These are phyloP conservation scores for Zeuzera pyrina DNA, from an alignment of 2,888 invertebrate species.

Conservation along the genomic window DNA sequence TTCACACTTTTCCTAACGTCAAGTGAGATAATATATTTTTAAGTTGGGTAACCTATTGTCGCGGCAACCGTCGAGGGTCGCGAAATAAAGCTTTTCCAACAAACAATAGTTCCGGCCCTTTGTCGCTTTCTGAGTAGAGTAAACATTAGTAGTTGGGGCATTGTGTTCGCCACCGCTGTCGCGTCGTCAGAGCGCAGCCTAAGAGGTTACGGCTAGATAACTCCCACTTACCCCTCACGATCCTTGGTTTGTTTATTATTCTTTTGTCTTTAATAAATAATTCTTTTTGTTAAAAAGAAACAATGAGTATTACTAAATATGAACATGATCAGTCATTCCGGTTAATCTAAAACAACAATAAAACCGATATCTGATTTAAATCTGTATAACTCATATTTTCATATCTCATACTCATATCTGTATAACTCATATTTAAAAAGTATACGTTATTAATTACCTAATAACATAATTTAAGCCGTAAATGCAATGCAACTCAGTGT, in stretches of 20 bases:
- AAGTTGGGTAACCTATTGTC: constrained; percentile 73
- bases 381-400: too few relatives aligned
- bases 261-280: constrained; percentile 34
- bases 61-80: constrained; percentile 61
- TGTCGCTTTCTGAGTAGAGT: constrained; percentile 65
- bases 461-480: too few relatives aligned
- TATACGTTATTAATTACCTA: too few relatives aligned
- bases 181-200: constrained; percentile 26
- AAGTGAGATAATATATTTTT: constrained; percentile 63
- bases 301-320: too few relatives aligned
- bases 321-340: too few relatives aligned
- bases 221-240: constrained; percentile 53
- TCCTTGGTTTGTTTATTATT: constrained; percentile 57
- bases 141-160: constrained; percentile 69
- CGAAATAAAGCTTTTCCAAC: constrained; percentile 70
- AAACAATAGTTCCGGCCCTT: constrained; percentile 74
- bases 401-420: too few relatives aligned
- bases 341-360: too few relatives aligned
- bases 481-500: too few relatives aligned
- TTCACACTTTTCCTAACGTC: constrained; percentile 38
- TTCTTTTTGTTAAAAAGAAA: constrained; percentile 15
- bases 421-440: too few relatives aligned
- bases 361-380: too few relatives aligned
- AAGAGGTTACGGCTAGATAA: constrained; percentile 58
- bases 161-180: constrained; percentile 36